Conservation (phyloP, 2,113 vertebrate species). For the Carollia perspicillata region DNA sequence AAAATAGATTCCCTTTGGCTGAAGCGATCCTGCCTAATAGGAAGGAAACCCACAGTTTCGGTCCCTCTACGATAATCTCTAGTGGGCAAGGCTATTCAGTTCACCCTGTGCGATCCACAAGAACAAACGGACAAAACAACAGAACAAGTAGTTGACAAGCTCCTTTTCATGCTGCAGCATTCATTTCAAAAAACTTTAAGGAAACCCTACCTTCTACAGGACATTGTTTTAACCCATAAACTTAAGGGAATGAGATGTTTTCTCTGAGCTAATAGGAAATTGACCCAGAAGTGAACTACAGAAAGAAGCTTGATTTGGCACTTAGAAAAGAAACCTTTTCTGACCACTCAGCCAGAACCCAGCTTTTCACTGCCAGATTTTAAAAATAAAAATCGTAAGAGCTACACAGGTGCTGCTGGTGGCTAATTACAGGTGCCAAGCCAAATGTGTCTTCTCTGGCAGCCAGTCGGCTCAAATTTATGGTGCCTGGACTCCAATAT, state of each 20-base stretch:
- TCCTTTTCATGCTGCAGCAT: neutral
- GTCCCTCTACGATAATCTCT: conserved; percentile 20
- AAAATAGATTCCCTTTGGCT: conserved; percentile 15
- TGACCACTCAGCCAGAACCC: conserved; percentile 55
- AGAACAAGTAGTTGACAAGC: neutral
- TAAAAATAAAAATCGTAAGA: conserved; percentile 14
- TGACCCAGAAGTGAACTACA: conserved; percentile 64
- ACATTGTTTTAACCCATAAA: conserved; percentile 5
- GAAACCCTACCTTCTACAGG: neutral
- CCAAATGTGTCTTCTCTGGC: conserved; percentile 19
- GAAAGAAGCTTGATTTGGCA: conserved; percentile 50
- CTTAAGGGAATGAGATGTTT: neutral
- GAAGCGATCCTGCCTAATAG: neutral
- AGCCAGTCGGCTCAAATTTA: neutral
- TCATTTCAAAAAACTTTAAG: neutral
- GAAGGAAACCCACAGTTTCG: conserved; percentile 31
- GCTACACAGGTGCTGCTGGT: conserved; percentile 54
- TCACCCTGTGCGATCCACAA: neutral
- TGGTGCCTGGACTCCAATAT: neutral
- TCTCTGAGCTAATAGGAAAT: conserved; percentile 22
- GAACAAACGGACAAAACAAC: neutral
- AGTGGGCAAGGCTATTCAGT: neutral
- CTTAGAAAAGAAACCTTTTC: conserved; percentile 36
- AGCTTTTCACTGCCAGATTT: conserved; percentile 45
- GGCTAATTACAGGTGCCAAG: conserved; percentile 41